Evolutionary conservation across 2,797 vertebrate species (phyloP), one percentile per base, ranked within the genome.

Genomic region (Gymnodraco acuticeps): DNA sequence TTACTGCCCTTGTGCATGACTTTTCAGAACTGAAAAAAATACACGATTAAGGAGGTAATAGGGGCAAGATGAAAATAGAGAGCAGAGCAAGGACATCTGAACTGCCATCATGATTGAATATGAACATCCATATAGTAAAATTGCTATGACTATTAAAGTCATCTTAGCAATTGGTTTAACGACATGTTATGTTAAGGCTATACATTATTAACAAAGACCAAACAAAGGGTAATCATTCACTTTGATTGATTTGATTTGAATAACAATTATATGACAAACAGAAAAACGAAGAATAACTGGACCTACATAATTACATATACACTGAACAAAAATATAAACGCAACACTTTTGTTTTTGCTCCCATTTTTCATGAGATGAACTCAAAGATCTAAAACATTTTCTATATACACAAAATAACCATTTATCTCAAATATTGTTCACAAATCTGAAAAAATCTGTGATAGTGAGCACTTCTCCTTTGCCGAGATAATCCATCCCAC

Each of bases 1-100:
- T 45, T 52, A 55, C 19, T 56, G 16, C 4, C 19, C 41, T 54
- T 60, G 10, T 52, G 16, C 12, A n/a, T 67, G 67, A 79, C 77
- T 78, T 66, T 41, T 27, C 23, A 79, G 23, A 20, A 31, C 23
- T 14, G 10, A 67, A 19, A 67, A 53, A 11, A 3, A 69, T 27
- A 42, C 1, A 16, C 3, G 12, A 13, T 53, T 10, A 54, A 66
- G 4, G 8, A 31, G 51, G 16, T 20, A n/a, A 11, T 27, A 16
- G 52, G 4, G 47, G n/a, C n/a, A 46, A 9, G 7, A 38, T 38
- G 33, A 55, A 33, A 33, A 47, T 23, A 45, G 1, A 38, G 33
- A 38, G 33, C 38, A 38, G 33, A 38, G 33, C 33, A 38, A 38
- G 33, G 33, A 38, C 33, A 38, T 38, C 33, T 38, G 7, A 6